phyloP scores from a whole-genome alignment of 2,113 vertebrate genomes.

The Gobiocypris rarus region DNA sequence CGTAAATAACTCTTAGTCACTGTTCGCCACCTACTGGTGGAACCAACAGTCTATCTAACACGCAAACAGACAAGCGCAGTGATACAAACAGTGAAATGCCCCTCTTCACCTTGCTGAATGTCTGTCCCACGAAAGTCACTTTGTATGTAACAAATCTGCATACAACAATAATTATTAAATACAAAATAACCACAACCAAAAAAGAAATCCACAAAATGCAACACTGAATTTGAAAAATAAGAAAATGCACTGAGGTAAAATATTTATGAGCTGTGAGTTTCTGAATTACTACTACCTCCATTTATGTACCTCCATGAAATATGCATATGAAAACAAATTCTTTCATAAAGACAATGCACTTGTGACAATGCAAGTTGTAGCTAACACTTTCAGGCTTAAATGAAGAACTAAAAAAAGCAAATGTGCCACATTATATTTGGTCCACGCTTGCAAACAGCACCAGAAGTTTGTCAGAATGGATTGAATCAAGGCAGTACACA shows the following conservation, averaged over 20 bases:
- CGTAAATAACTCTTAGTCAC: no score
- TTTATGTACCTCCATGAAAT: constrained; percentile 42
- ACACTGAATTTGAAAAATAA: neutral
- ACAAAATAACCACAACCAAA: neutral
- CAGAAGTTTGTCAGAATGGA: constrained; percentile 39
- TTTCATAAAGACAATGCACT: neutral
- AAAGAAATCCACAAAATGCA: neutral
- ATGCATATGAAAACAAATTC: constrained; percentile 39
- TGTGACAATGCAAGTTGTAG: neutral
- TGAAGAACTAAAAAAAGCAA: constrained; percentile 2
- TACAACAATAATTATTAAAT: neutral
- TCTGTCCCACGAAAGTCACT: neutral
- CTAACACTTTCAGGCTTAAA: neutral
- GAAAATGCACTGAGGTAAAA: constrained; percentile 42
- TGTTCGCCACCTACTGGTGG: no score
- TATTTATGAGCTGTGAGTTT: constrained; percentile 42
- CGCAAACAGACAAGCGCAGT: neutral
- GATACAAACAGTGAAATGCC: neutral
- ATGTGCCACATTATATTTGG: constrained; percentile 27
- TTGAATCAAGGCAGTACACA: constrained; percentile 14
- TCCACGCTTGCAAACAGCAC: constrained; percentile 10
- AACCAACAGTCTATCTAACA: neutral
- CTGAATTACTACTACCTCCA: constrained; percentile 30
- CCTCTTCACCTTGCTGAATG: neutral
- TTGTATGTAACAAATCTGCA: neutral